Base-by-base conservation (phyloP, 2,888 invertebrate genomes). In the Hedya salicella region DNA sequence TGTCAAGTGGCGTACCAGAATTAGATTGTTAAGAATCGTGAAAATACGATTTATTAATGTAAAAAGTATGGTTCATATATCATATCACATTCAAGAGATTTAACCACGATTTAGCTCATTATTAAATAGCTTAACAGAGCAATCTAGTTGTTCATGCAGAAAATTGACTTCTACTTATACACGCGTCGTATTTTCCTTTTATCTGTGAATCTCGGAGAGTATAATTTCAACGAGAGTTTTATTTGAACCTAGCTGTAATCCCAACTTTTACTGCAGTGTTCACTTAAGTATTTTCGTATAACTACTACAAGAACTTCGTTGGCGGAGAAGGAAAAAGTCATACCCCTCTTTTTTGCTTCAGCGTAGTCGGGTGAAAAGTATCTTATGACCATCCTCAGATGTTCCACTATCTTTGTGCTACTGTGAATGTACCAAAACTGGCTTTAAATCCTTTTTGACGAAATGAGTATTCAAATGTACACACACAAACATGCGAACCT, bases 101-200 rank as follows among this genome's bases (percentile, higher is more conserved):
- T 46, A 54, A 46, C 13, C 21, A 30, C 25, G 17, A 50, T 61
- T 48, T 54, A 36, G 14, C 32, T 50, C 62, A 46, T 48, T 48
- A 62, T 49, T 30, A 48, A 62, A 54, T 52, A 44, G 56, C 42
- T 44, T 54, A 48, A 25, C 39, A 13, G 48, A 62, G 46, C 36
- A 46, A 54, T 48, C 36, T 48, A 49, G 39, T 49, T 48, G 30
- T n/a, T 63, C 62, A 56, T 56, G 62, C 62, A 49, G 54, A 56
- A 46, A 63, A 63, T 56, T 63, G 5, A 39, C 25, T 56, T 30
- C 13, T 53, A 21, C 39, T 56, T 30, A 9, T 53, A 21, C 39
- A 11, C 21, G 25, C 21, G 40, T 46, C 8, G n/a, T 48, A 1
- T 36, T 36, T 36, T 36, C 36, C 36, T 48, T 36, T 25, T 62